Base-by-base conservation (phyloP, 2,888 invertebrate genomes). In the Apeira syringaria region DNA sequence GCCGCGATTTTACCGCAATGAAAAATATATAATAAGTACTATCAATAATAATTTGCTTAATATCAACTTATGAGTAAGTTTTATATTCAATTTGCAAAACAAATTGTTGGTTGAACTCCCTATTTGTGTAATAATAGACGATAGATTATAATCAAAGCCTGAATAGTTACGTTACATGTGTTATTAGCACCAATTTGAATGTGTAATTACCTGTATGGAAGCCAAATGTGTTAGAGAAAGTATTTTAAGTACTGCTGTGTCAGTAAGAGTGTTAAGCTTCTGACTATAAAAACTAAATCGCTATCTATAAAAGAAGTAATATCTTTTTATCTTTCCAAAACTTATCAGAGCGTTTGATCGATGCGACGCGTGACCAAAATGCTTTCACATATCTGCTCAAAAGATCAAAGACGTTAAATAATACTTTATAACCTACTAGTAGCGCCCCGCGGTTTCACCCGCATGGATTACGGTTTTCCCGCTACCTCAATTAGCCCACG, bases 1-100 rank as follows among this genome's bases (percentile, higher is more conserved):
- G 46, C 47, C 35, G 47, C 50, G 44, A 44, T 45, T 52, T 51
- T 41, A 39, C 46, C 38, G 53, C 47, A 53, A 48, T 53, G 45
- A 51, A 53, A 53, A 50, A 51, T 44, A 47, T 47, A 44, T 31
- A 31, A 39, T 35, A 30, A 34, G 35, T 33, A 30, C 39, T 36
- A 40, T 51, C 49, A 48, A 53, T 53, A 45, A 26, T 48, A 46
- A 50, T 44, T 48, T 35, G 22, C 42, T 33, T 43, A 41, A 41
- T 52, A 53, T 53, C 38, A 47, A 51, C 51, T 51, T 56, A 44
- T 26, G 41, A 37, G 35, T 9, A 29, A 32, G 29, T 40, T 39
- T 45, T 9, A 27, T 28, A 48, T 48, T 48, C 47, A 48, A 48
- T 48, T 48, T 40, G 43, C 47, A 43, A 27, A 48, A 47, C 47